phyloP scores from a whole-genome alignment of 2,888 invertebrate genomes.

The Leptopilina syphax region DNA sequence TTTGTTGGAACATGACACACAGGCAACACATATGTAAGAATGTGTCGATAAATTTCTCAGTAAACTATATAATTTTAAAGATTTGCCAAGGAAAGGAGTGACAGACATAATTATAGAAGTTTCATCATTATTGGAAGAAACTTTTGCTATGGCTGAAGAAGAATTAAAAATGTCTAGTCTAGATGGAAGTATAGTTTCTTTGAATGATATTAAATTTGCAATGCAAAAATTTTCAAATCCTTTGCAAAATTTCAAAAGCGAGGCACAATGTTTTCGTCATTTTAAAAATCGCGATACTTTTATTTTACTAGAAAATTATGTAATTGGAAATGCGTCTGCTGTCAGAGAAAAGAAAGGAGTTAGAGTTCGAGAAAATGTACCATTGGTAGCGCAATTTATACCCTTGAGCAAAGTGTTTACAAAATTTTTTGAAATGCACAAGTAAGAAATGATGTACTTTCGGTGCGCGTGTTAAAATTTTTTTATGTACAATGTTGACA shows the following conservation, averaged over 20 bases:
- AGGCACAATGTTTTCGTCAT: background rate
- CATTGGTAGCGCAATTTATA: background rate
- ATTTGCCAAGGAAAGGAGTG: background rate
- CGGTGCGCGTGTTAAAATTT: too few species aligned
- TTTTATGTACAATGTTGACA: too few species aligned
- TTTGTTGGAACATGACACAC: background rate
- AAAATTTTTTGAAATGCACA: background rate
- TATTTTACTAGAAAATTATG: background rate
- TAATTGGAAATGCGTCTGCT: background rate
- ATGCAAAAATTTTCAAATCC: background rate
- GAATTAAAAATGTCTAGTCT: background rate
- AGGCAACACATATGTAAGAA: background rate
- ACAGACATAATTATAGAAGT: background rate
- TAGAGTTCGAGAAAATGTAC: background rate
- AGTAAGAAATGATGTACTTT: too few species aligned
- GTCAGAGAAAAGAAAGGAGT: background rate
- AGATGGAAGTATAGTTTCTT: background rate
- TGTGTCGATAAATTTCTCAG: background rate
- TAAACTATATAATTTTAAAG: conserved; percentile 14
- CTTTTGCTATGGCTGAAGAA: background rate
- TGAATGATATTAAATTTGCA: background rate
- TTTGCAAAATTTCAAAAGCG: background rate
- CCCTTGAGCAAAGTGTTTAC: background rate
- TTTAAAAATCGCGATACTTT: background rate
- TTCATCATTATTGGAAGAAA: background rate